Percentiles rank a stretch among this genome's conserved stretches.
Evolutionary conservation across 2,888 invertebrate genomes (phyloP).

Genomic region (Reticulitermes lucifugus): DNA sequence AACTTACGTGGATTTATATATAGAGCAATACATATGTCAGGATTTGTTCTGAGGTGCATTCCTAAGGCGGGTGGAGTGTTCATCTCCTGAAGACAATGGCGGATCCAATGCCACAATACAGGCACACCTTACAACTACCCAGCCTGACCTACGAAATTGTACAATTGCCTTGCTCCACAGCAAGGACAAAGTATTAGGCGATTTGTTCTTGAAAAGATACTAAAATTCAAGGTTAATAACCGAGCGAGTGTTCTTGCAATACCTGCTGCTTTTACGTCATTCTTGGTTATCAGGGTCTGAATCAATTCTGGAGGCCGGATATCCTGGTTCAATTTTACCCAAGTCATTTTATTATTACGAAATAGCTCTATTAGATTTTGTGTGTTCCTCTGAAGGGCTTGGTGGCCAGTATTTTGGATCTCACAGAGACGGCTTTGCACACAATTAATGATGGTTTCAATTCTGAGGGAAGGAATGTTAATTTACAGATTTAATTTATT

Average conservation of each 20-base stretch:
- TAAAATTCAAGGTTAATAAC: conserved; percentile 11
- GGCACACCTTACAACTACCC: conserved; percentile 1
- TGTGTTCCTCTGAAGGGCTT: too few species aligned
- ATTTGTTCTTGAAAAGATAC: not conserved
- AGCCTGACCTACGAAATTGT: conserved; percentile 1
- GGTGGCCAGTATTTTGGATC: too few species aligned
- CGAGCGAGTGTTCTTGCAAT: not conserved
- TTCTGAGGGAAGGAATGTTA: too few species aligned
- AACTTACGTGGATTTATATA: not conserved
- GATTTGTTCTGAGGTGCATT: not conserved
- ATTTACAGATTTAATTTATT: too few species aligned
- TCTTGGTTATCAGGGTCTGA: not conserved
- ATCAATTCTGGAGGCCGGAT: not conserved
- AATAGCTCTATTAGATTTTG: too few species aligned
- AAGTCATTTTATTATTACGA: too few species aligned
- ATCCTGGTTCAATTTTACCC: not conserved
- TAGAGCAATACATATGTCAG: not conserved
- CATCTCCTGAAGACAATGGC: not conserved
- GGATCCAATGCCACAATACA: not conserved
- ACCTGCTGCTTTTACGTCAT: not conserved
- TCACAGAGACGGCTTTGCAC: too few species aligned
- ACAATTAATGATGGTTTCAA: too few species aligned
- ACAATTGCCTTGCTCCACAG: not conserved
- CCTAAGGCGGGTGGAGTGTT: conserved; percentile 6
- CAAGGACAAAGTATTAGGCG: not conserved